Evolutionary conservation across 35 echinoderm and acorn worm species (phyloP), one percentile per base, ranked within the genome.

Genomic region (Ophioderma brevispina): DNA sequence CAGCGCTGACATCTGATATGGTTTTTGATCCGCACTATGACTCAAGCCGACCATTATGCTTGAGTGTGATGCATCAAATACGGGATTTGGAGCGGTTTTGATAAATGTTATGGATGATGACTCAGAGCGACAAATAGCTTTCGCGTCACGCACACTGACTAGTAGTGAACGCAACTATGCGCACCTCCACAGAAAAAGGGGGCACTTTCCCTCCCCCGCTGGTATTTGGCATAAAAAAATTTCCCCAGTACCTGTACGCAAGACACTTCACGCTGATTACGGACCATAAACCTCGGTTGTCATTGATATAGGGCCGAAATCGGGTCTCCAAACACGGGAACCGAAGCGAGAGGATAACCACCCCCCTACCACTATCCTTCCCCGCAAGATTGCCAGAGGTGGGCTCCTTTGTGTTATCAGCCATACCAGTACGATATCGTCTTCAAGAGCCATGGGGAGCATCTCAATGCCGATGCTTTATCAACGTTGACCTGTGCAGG

Each of bases 391-490:
- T 97, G n/a, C 43, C 95, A 97, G 39, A 76, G 87, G 34, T 97
- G 95, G 95, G 95, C 95, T 1, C 36, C n/a, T n/a, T 97, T 14
- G 86, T 97, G 36, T 80, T 97, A 13, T 90, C 90, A 78, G n/a
- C 87, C 87, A 4, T 84, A 97, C 36, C 82, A 37, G 15, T 96
- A 93, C 78, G 94, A 93, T 4, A 92, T 92, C 19, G 91, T 86
- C 34, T 94, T 81, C 34, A 70, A 88, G 35, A 94, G 63, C 36
- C 85, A 87, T 36, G 80, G 52, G 31, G 89, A 95, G 23, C 88
- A 95, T 83, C 88, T 77, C 40, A 89, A 89, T 64, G 87, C 84
- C 4, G 93, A 88, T 87, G 50, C 56, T 39, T 21, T 87, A 23
- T 94, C 93, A 35, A n/a, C 90, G 93, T 40, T 94, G 87, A 6